Percentiles rank a stretch among this genome's conserved stretches.
These are phyloP conservation scores for Pandemis heparana DNA, from an alignment of 2,888 invertebrate species.

Conservation along the genomic window DNA sequence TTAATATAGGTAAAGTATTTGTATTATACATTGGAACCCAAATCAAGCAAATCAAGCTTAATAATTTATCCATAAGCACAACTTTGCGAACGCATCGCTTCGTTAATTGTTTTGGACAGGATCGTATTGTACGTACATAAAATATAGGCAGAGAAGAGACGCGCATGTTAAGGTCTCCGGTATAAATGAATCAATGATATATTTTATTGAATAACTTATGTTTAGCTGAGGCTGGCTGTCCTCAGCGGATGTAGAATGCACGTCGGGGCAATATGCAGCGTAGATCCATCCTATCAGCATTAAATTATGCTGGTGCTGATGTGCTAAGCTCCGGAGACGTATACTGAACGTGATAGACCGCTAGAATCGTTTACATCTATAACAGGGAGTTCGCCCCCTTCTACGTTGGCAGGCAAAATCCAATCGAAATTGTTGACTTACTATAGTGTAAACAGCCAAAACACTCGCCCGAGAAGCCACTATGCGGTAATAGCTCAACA, in stretches of 20 bases:
- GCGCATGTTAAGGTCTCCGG: not conserved
- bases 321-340: conserved; percentile 16
- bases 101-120: not conserved
- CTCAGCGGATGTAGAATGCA: not conserved
- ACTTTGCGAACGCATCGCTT: not conserved
- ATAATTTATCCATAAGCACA: not conserved
- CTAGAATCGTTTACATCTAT: conserved; percentile 24
- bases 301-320: conserved; percentile 24
- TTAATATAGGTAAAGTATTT: not conserved
- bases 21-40: not conserved
- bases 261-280: conserved; percentile 9
- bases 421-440: conserved; percentile 38
- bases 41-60: not conserved
- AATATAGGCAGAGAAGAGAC: not conserved
- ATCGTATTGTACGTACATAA: not conserved
- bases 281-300: not conserved
- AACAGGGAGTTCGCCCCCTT: conserved; percentile 20
- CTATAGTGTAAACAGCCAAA: conserved; percentile 21
- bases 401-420: conserved; percentile 36
- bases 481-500: conserved; percentile 21
- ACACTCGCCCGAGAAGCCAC: conserved; percentile 14
- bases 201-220: not conserved
- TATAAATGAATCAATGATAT: not conserved
- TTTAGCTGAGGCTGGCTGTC: not conserved
- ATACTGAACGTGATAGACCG: conserved; percentile 28